Percentiles rank a stretch among this genome's conserved stretches.
Conservation (phyloP, 2,113 vertebrate species). For the Nipponia nippon region DNA sequence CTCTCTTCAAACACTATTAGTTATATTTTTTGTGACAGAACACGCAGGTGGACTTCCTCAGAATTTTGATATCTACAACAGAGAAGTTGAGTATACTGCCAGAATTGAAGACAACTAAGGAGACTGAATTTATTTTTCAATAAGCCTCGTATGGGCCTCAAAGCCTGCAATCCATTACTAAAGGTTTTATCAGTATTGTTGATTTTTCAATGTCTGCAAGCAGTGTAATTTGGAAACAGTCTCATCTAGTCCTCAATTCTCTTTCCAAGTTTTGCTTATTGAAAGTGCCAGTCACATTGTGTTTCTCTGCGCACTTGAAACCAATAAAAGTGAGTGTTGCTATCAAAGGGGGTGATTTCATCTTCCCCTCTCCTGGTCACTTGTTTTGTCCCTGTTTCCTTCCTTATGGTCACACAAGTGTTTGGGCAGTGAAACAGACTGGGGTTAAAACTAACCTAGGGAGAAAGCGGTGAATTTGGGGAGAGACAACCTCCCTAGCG, state of each 20-base stretch:
- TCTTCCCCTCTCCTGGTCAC: background rate
- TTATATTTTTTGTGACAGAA: background rate
- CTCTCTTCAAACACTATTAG: background rate
- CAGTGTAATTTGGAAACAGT: background rate
- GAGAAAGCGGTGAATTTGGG: background rate
- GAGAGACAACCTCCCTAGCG: fast-evolving
- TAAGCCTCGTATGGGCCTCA: background rate
- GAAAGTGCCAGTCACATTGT: background rate
- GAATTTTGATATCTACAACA: background rate
- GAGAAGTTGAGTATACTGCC: background rate
- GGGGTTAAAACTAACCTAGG: background rate
- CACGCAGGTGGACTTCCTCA: background rate
- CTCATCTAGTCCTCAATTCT: background rate
- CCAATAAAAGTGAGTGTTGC: background rate
- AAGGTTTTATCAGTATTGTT: background rate
- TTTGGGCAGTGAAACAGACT: background rate
- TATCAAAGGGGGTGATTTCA: background rate
- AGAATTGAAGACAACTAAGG: background rate
- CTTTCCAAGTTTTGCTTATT: background rate
- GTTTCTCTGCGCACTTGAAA: background rate
- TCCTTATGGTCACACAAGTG: background rate
- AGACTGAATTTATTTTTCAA: background rate
- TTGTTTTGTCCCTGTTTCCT: background rate
- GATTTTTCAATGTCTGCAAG: background rate
- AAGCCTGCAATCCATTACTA: background rate